phyloP scores from a whole-genome alignment of 2,113 vertebrate genomes.

The Myodes glareolus region DNA sequence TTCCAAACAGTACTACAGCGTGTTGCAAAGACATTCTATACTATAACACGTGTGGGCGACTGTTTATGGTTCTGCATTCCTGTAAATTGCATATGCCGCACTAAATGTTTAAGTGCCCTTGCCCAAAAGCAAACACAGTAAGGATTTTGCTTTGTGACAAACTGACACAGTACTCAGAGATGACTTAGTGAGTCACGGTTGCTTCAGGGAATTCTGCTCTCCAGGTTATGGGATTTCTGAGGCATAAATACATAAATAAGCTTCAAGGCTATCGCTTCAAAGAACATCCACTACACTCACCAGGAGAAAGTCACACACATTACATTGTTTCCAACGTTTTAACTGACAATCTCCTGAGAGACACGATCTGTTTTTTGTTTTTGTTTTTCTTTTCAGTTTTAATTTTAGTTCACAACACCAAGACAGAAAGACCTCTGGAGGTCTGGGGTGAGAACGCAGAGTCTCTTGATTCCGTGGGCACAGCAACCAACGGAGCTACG shows the following conservation, averaged over 20 bases:
- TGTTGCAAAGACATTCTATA: background rate
- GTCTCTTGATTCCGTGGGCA: background rate
- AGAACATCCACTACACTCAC: background rate
- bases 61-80: background rate
- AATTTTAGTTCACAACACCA: background rate
- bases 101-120: constrained; percentile 24
- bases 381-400: background rate
- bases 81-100: background rate
- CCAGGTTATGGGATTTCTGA: background rate
- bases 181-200: background rate
- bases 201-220: background rate
- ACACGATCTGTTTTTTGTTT: background rate
- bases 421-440: background rate
- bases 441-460: background rate
- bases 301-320: background rate
- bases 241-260: background rate
- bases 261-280: constrained; percentile 13
- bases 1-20: background rate
- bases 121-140: background rate
- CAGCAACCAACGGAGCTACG: background rate
- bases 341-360: background rate
- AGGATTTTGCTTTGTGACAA: constrained; percentile 26
- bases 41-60: background rate
- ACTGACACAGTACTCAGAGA: background rate
- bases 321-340: background rate